Evolutionary conservation across 2,113 vertebrate species (phyloP), one percentile per base, ranked within the genome.

Genomic region (Alouatta palliata): DNA sequence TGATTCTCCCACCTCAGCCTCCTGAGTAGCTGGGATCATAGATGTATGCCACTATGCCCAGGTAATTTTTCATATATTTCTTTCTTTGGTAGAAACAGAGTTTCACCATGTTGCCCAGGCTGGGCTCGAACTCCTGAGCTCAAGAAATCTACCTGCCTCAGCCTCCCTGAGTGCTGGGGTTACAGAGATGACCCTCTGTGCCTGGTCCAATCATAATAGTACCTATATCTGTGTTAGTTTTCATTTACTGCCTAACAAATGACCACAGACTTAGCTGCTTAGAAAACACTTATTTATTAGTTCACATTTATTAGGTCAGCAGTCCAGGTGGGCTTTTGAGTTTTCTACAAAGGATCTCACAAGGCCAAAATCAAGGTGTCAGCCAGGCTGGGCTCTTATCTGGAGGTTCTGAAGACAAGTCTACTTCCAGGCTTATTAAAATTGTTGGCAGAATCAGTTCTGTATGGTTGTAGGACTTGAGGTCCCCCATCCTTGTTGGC

Each of bases 271-370:
- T 52, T 32, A 20, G 32, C 4, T 1, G n/a, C 54, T 92, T 85
- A 37, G 89, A 86, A 25, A 40, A 23, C 7, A 58, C 45, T 40
- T 27, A 0, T 17, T 32, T 23, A 11, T 58, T n/a, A 30, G 79
- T 30, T 76, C 49, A 21, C 52, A 4, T 17, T 52, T 35, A 58
- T 61, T 20, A 76, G 52, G 56, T 92, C 40, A n/a, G 21, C 80
- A 52, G n/a, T 35, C 47, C 21, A 0, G 45, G 45, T 0, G 0
- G 13, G 56, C 47, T 86, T 75, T 66, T 3, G 0, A 30, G 23
- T 66, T 75, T 32, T 87, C 54, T 40, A 23, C 2, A 0, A 11
- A 49, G 30, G 73, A 47, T 81, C 64, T 89, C 71, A 17, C 40
- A n/a, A 56, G 73, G 64, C 52, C 75, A 73, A 5, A 45, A 14